Evolutionary conservation across 2,797 vertebrate species (phyloP).

Genomic region (Tragelaphus eurycerus): DNA sequence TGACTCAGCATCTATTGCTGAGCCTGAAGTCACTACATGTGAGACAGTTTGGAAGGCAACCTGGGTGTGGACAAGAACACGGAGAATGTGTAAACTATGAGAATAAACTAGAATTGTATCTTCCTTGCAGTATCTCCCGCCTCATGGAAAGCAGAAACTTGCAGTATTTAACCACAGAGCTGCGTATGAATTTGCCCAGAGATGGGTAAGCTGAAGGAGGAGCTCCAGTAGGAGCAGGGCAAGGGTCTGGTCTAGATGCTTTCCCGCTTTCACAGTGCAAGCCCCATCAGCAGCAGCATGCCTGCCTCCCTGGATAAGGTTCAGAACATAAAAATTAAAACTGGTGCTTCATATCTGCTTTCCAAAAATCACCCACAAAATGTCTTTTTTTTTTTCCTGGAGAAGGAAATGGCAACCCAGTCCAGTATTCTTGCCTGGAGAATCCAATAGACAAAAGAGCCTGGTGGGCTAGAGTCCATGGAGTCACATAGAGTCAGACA

Average conservation of each 20-base stretch:
- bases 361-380: not conserved
- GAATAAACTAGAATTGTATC: not conserved
- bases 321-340: not conserved
- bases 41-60: not conserved
- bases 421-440: not conserved
- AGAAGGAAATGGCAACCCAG: not conserved
- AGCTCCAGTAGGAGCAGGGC: not conserved
- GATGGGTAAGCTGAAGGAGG: not conserved
- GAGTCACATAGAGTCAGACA: not conserved
- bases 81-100: accelerated
- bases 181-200: not conserved
- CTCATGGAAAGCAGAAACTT: not conserved
- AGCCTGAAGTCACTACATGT: not conserved
- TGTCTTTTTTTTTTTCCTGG: not conserved
- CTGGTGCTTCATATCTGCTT: not conserved
- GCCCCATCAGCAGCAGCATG: not conserved
- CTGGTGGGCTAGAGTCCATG: not conserved
- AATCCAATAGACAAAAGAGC: not conserved
- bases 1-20: not conserved
- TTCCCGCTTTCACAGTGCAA: not conserved
- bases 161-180: not conserved
- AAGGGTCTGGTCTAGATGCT: not conserved
- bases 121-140: not conserved
- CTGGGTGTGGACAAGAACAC: not conserved
- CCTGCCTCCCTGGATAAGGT: not conserved